Conservation (phyloP, 2,888 invertebrate genomes). For the Andrena camellia region DNA sequence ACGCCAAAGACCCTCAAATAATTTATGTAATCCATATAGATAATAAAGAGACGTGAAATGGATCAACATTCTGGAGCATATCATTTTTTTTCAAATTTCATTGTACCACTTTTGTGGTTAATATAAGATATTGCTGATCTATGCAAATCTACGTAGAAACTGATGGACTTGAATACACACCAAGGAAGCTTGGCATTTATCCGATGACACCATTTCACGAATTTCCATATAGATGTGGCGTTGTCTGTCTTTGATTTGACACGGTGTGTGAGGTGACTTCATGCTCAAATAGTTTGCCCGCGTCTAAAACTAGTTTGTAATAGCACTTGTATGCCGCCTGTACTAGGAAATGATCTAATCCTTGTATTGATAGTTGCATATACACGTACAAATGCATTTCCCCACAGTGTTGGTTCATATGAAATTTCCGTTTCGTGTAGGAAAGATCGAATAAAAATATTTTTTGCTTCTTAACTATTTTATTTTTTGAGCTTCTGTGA, state of each 20-base stretch:
- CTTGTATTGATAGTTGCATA: not conserved
- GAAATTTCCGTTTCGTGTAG: too few relatives aligned
- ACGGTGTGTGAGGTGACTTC: not conserved
- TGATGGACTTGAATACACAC: not conserved
- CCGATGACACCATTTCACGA: not conserved
- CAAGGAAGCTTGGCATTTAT: not conserved
- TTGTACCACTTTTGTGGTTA: not conserved
- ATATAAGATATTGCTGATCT: not conserved
- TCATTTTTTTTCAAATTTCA: not conserved
- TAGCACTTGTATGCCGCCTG: not conserved
- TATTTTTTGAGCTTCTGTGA: too few relatives aligned
- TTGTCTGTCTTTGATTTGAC: not conserved
- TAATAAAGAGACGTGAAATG: not conserved
- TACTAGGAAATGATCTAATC: too few relatives aligned
- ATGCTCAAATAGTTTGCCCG: not conserved
- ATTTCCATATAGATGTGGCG: not conserved
- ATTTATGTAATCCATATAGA: not conserved
- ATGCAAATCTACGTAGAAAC: not conserved
- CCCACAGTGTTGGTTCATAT: too few relatives aligned
- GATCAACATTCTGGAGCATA: not conserved
- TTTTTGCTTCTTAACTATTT: too few relatives aligned
- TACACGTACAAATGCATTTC: too few relatives aligned
- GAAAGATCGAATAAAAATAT: too few relatives aligned
- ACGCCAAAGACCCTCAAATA: not conserved
- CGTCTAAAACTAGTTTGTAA: not conserved